Evolutionary conservation across 2,888 invertebrate species (phyloP), one percentile per base, ranked within the genome.

Genomic region (Mycalesis mineus): DNA sequence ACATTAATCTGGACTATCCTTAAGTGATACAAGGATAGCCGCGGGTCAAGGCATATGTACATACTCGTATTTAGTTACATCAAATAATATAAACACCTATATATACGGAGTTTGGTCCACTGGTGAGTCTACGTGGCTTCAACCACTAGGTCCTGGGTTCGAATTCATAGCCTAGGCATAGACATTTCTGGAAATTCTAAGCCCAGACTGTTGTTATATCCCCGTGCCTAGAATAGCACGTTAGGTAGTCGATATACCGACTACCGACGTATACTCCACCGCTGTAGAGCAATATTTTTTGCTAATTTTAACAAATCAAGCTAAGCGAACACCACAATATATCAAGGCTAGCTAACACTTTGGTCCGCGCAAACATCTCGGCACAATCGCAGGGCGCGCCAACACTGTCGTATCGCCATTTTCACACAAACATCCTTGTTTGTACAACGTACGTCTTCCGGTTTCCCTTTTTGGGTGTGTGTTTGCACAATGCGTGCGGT

Each of bases 401-500:
- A 55, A 58, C 52, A 58, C 61, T 63, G 40, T 15, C 29, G 15
- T 15, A 62, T 63, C 64, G 58, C 53, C 61, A 57, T 64, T 65
- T 64, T 65, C 63, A 62, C 55, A 61, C 67, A 65, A 66, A 67
- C 65, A 64, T 57, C 65, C 64, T 58, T 64, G 63, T 66, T 65
- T 62, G 63, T 51, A 4, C 31, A 51, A 29, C 47, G 62, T 40
- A 14, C 40, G 31, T 11, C 53, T 60, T 52, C 58, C 51, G 60
- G 59, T 63, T 61, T 52, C 47, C 63, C 60, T 57, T 64, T 63
- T 61, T 61, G 55, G 61, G 63, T 59, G 61, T 49, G 62, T 55
- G 56, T 61, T 56, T 61, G 56, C 58, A 61, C 57, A 61, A 33
- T 47, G 47, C 47, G 33, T 47, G 47, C 33, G 33, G 47, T 47